phyloP scores from a whole-genome alignment of 2,113 vertebrate genomes.

The Carlito syrichta region DNA sequence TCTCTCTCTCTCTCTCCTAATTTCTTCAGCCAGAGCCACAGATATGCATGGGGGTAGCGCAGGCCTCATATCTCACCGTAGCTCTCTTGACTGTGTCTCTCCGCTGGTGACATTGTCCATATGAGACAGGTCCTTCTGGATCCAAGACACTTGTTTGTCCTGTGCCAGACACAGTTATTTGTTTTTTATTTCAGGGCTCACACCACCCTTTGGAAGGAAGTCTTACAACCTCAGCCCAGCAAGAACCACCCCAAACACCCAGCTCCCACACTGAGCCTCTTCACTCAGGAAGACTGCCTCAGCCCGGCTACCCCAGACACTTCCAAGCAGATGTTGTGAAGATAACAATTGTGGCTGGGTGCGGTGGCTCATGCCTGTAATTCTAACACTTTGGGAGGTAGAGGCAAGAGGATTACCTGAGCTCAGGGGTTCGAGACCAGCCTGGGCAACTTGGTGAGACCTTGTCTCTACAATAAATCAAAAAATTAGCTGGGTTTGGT shows the following conservation, averaged over 20 bases:
- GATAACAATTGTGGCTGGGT: constrained; percentile 1
- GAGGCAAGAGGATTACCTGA: too few species aligned
- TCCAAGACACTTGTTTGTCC: not conserved
- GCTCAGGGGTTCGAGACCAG: too few species aligned
- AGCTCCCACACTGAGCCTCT: too few species aligned
- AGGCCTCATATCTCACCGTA: fast-evolving
- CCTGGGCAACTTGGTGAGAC: too few species aligned
- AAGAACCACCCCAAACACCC: not conserved
- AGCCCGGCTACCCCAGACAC: not conserved
- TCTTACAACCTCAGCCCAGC: not conserved
- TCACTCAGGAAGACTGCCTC: too few species aligned
- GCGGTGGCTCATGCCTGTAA: too few species aligned
- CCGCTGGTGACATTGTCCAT: not conserved
- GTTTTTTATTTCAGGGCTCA: not conserved
- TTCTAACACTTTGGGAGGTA: too few species aligned
- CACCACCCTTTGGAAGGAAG: not conserved
- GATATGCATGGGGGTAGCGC: fast-evolving
- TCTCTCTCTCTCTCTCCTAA: not conserved
- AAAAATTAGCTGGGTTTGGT: too few species aligned
- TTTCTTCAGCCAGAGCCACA: not conserved
- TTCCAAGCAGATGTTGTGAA: not conserved
- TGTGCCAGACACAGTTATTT: not conserved
- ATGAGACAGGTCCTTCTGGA: not conserved
- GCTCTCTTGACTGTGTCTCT: too few species aligned
- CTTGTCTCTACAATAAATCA: too few species aligned